A percentile compares a stretch with the other conserved stretches of the same genome.
Evolutionary conservation across 2,113 vertebrate genomes (phyloP).

Genomic region (Campylomormyrus numenius): DNA sequence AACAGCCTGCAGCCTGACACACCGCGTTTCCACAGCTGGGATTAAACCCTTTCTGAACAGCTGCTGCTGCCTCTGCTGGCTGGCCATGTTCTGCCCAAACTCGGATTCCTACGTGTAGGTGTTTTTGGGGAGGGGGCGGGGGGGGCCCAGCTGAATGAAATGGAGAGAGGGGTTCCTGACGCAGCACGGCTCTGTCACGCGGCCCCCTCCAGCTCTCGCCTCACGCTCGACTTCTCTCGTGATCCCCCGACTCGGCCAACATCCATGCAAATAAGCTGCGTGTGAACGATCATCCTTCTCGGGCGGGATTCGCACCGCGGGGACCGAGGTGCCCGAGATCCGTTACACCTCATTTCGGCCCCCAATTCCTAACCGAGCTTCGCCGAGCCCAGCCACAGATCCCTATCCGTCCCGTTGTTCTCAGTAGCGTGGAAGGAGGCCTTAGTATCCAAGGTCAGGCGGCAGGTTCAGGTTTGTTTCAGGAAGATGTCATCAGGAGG

Average conservation of each 20-base stretch:
- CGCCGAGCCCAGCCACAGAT: neutral
- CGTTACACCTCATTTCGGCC: neutral
- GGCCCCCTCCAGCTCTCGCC: neutral
- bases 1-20: slow-evolving; percentile 75
- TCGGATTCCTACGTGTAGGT: neutral
- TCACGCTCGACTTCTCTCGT: neutral
- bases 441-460: neutral
- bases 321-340: neutral
- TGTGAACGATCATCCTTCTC: neutral
- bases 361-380: neutral
- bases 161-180: neutral
- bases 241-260: neutral
- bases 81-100: slow-evolving; percentile 60
- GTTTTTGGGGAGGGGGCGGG: neutral
- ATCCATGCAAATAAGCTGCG: neutral
- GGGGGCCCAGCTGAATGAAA: neutral
- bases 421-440: neutral
- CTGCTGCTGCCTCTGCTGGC: slow-evolving; percentile 58
- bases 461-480: neutral
- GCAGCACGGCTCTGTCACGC: neutral
- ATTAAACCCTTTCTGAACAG: slow-evolving; percentile 86
- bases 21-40: slow-evolving; percentile 90
- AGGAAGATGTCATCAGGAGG: neutral
- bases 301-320: neutral
- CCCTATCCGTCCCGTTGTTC: neutral